Conservation (phyloP, 2,113 vertebrate genomes). For the Paraplagusia blochii region DNA sequence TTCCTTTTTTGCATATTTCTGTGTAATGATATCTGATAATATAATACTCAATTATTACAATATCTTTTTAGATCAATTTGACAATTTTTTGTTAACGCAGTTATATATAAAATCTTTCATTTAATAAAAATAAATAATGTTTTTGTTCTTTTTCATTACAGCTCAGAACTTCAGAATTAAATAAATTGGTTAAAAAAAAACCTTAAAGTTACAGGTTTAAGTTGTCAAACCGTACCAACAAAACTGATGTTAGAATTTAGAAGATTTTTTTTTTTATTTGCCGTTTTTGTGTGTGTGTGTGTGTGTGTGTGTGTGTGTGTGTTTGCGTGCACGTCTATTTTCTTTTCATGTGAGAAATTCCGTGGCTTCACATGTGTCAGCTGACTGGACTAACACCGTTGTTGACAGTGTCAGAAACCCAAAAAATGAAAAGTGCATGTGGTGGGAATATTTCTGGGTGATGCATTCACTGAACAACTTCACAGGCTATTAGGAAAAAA, state of each 20-base stretch:
- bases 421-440: conserved; percentile 11
- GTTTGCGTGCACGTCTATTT: conserved; percentile 17
- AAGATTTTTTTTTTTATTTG: too few relatives aligned
- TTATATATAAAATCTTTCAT: too few relatives aligned
- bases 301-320: conserved; percentile 11
- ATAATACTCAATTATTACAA: too few relatives aligned
- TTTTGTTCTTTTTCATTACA: background rate
- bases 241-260: conserved; percentile 8
- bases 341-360: conserved; percentile 10
- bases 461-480: conserved; percentile 14
- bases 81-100: too few relatives aligned
- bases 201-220: too few relatives aligned
- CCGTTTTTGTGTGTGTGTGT: conserved; percentile 5
- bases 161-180: conserved; percentile 6
- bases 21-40: too few relatives aligned
- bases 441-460: conserved; percentile 22
- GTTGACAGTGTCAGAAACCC: conserved; percentile 9
- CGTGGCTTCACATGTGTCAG: conserved; percentile 16
- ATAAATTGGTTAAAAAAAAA: too few relatives aligned
- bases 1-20: too few relatives aligned
- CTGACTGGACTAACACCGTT: conserved; percentile 13
- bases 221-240: background rate
- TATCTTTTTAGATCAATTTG: too few relatives aligned
- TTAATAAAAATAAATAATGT: too few relatives aligned
- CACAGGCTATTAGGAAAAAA: conserved; percentile 14